These are phyloP conservation scores for Cryptoprocta ferox DNA, from an alignment of 2,797 vertebrate species.

Conservation along the genomic window DNA sequence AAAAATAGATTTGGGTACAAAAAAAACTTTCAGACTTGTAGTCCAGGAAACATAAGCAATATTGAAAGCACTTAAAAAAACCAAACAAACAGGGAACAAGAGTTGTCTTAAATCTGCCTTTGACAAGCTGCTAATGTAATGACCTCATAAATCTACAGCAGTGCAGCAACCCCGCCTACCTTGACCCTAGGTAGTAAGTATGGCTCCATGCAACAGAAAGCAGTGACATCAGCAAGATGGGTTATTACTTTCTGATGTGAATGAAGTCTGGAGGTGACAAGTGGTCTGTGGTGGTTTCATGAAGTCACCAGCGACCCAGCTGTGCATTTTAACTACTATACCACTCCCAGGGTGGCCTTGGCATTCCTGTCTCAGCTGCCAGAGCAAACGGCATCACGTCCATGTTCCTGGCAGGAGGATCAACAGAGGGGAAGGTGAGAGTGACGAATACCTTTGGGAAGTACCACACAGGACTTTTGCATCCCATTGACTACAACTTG, in stretches of 20 bases:
- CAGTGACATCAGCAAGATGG: neutral
- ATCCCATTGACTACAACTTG: neutral
- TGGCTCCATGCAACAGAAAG: neutral
- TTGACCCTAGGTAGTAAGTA: neutral
- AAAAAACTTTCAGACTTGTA: constrained; percentile 22
- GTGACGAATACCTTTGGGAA: neutral
- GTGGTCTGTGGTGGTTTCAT: neutral
- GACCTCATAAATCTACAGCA: neutral
- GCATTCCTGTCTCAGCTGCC: constrained; percentile 13
- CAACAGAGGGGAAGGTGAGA: neutral
- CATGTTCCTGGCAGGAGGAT: neutral
- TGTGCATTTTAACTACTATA: neutral
- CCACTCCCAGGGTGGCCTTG: neutral
- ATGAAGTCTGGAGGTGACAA: neutral
- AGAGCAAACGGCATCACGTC: neutral
- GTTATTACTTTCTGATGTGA: neutral
- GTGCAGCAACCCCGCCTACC: neutral
- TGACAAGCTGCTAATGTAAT: neutral
- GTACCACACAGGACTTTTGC: fast-evolving
- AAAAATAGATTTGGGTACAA: neutral
- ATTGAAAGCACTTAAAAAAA: neutral
- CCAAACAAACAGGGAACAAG: neutral
- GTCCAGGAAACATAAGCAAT: neutral
- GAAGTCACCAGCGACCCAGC: neutral
- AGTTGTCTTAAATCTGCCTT: neutral